Evolutionary conservation across 2,888 invertebrate genomes (phyloP).

Genomic region (Epirrita christyi): DNA sequence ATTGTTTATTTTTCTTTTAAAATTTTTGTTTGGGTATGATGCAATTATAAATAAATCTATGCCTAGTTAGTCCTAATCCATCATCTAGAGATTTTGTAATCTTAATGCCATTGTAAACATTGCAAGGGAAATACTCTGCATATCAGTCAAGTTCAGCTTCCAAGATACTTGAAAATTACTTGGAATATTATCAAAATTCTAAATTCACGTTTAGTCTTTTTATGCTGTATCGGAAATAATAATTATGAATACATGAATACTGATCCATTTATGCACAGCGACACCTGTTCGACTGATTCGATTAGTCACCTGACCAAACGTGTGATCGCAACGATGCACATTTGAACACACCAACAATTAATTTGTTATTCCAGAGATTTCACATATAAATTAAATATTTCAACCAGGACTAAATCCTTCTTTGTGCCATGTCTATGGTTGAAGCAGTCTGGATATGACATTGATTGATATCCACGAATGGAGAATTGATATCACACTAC

Average conservation of each 20-base stretch:
- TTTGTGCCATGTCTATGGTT: no score
- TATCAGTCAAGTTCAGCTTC: conserved; percentile 15
- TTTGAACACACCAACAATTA: neutral
- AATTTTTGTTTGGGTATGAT: no score
- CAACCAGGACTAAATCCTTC: no score
- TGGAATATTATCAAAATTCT: no score
- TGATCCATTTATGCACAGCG: neutral
- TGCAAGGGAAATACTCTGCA: neutral
- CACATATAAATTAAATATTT: neutral
- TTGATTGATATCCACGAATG: no score
- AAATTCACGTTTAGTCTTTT: neutral
- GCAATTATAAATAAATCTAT: no score
- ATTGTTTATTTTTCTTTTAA: no score
- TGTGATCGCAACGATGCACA: neutral
- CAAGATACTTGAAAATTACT: no score
- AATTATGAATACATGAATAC: neutral
- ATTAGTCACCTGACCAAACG: neutral
- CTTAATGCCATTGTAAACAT: conserved; percentile 3
- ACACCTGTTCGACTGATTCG: neutral
- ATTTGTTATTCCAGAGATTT: neutral
- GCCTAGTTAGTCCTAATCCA: neutral
- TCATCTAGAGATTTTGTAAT: conserved; percentile 1
- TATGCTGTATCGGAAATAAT: neutral
- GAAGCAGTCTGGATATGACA: no score
- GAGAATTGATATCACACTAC: no score